Evolutionary conservation across 2,888 invertebrate genomes (phyloP), one percentile per base, ranked within the genome.

Genomic region (Drosophila paranaensis): DNA sequence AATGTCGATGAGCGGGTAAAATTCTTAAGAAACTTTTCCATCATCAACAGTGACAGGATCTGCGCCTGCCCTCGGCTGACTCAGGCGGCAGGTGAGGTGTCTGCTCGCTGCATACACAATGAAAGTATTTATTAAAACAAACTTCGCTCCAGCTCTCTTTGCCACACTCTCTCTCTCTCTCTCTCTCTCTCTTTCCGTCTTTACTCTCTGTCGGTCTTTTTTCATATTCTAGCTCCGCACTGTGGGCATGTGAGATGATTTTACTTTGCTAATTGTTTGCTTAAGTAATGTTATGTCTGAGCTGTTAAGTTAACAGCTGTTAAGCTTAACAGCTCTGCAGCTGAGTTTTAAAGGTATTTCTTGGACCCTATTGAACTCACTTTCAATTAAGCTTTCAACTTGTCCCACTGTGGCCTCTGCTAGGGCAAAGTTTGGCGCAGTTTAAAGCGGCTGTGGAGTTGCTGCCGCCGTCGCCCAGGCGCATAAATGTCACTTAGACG

Each of bases 401-500:
- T 30, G 43, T 0, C 10, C 43, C 42, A 56, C 43, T 33, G 56
- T 56, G 10, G 10, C 3, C 30, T 16, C 16, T 50, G 30, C 20
- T 55, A 33, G 82, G 54, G 46, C 46, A 74, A 79, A 82, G 77
- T 77, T 77, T 65, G 68, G 58, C 58, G 30, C 58, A 66, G 54
- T 48, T 66, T 65, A 51, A 65, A 65, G 40, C 51, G 48, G 40
- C 54, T 46, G 25, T 45, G 54, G 56, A 57, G 45, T 20, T 30
- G 27, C 40, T 37, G 37, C 51, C 35, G 54, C 54, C 39, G 66
- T 62, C 71, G 71, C 66, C 75, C 73, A 85, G 83, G 86, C 85
- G 90, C 86, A 87, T 90, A 87, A 87, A 90, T 88, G 86, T 87
- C 90, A 90, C 90, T 87, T 87, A 90, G 73, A 82, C 89, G 89